Conservation (phyloP, 2,797 vertebrate species). For the Tangara arthus region DNA sequence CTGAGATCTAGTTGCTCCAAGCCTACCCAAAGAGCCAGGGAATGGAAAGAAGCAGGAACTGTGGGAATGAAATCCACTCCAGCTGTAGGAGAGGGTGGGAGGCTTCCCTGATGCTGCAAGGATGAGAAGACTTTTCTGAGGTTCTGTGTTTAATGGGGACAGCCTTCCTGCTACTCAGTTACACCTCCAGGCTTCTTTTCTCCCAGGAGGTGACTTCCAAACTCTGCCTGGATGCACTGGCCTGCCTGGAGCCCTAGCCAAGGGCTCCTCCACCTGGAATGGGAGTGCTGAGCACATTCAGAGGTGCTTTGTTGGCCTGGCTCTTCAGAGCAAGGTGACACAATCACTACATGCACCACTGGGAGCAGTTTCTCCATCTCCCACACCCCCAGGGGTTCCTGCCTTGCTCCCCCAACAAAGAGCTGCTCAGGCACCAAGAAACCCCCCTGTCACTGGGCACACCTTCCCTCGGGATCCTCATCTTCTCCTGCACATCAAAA, state of each 20-base stretch:
- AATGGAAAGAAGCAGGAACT: not conserved
- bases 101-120: not conserved
- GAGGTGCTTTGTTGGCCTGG: not conserved
- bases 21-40: not conserved
- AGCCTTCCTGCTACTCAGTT: not conserved
- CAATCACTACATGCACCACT: not conserved
- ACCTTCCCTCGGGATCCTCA: not conserved
- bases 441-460: not conserved
- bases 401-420: not conserved
- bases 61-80: not conserved
- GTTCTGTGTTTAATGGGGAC: not conserved
- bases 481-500: not conserved
- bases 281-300: not conserved
- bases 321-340: not conserved
- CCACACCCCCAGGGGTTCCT: fast-evolving
- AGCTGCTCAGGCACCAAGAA: not conserved
- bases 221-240: not conserved
- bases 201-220: not conserved
- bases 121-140: not conserved
- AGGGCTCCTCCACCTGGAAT: not conserved
- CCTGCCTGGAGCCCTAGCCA: not conserved
- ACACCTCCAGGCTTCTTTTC: not conserved
- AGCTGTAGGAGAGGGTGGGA: not conserved
- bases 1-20: not conserved
- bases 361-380: not conserved